Base-by-base conservation (phyloP, 2,797 vertebrate genomes). In the Knipowitschia caucasica region DNA sequence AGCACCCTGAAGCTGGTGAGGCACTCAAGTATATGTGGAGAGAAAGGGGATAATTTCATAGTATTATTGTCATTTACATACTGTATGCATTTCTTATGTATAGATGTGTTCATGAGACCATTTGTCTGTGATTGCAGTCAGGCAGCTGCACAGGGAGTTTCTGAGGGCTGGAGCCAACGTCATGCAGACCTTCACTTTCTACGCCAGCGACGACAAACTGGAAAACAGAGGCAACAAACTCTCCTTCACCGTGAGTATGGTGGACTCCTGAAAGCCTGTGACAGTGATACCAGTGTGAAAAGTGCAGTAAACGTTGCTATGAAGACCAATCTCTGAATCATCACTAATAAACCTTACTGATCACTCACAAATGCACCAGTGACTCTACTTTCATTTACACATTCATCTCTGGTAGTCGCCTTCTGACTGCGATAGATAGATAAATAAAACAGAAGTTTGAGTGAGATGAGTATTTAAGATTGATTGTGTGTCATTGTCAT, bases 181-280 rank as follows among this genome's bases (percentile, higher is more conserved):
- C 33, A 92, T 98, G 87, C 95, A 98, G 81, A 94, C 94, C 6
- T 95, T 98, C 80, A 96, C 92, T 25, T 98, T 98, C 82, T 98
- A 97, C 4, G 94, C 93, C 44, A 96, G 93, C 58, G 94, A 98
- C 17, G 95, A 98, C 82, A 98, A 98, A 79, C 87, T 98, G 77
- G 91, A 94, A 83, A 97, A 96, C 87, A 91, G 94, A 29, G 94
- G 94, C 55, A 94, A 95, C 84, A 92, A 93, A 2, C 88, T 93
- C 34, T 73, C 15, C 40, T 66, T 73, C 67, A 86, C 86, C 38
- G 88, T 89, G 61, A 61, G 80, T 39, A 15, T 29, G 49, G 38
- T 10, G 2, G 15, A 20, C 35, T 12, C 3, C 31, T 14, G 6
- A 34, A n/a, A 14, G 10, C 12, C 31, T 33, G 31, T 4, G 11